phyloP scores from a whole-genome alignment of 2,797 vertebrate genomes.

The Streptopelia turtur region DNA sequence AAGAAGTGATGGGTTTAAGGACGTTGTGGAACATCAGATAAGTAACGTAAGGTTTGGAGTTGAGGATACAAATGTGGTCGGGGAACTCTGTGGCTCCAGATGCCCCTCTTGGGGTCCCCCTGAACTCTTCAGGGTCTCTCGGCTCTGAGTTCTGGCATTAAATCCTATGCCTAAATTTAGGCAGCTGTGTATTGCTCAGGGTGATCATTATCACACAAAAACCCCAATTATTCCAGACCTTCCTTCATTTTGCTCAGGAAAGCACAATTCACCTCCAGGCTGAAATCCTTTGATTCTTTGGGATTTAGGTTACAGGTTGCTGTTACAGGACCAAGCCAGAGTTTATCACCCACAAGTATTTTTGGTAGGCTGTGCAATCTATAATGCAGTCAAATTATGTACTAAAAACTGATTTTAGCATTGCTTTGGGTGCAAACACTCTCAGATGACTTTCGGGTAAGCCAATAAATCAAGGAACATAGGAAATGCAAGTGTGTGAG shows the following conservation, averaged over 20 bases:
- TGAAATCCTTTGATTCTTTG: not conserved
- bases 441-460: not conserved
- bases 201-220: not conserved
- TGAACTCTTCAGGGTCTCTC: not conserved
- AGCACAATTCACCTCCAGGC: not conserved
- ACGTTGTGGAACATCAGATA: not conserved
- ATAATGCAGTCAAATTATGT: not conserved
- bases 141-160: not conserved
- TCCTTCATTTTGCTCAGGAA: not conserved
- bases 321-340: not conserved
- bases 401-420: not conserved
- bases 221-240: not conserved
- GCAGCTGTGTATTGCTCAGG: not conserved
- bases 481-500: not conserved
- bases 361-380: not conserved
- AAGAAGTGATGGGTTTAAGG: not conserved
- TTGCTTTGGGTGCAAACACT: not conserved
- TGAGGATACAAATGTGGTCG: fast-evolving
- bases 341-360: not conserved
- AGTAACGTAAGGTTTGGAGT: not conserved
- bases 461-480: not conserved
- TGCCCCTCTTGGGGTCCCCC: not conserved
- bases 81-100: not conserved
- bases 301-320: not conserved
- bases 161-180: not conserved